Evolutionary conservation across 2,888 invertebrate genomes (phyloP), one percentile per base, ranked within the genome.

Genomic region (Platypus cylindrus): DNA sequence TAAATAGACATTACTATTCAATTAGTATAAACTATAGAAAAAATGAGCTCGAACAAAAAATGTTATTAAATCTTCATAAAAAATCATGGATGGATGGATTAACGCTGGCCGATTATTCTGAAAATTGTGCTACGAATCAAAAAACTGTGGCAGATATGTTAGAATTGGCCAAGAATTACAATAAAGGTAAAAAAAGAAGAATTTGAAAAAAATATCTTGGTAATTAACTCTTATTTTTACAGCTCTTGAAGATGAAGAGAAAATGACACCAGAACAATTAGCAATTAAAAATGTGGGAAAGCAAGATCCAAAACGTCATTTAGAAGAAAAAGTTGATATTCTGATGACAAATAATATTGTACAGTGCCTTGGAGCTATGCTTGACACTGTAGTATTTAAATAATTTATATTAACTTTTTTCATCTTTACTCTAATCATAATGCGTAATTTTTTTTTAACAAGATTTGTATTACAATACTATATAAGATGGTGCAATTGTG

Each of bases 271-370:
- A 1, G 95, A 97, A 63, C 97, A 98, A 61, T 66, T 98, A 63
- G 98, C 95, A 13, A 97, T 98, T 55, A 98, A 98, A 64, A 98
- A 98, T 67, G 97, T 99, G 40, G 98, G 98, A 34, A 98, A 89
- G 64, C 86, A 93, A 64, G 98, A 98, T 62, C 98, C 98, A 14
- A 99, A 99, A 66, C 77, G 98, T 49, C 98, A 99, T 76, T 71
- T 98, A 60, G 95, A 97, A 64, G 98, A 99, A 60, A 93, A 95
- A 66, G 95, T 95, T 13, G 93, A 94, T 62, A 78, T 85, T 40
- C 70, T 97, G 34, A 94, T 97, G 94, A 83, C 91, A 34, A 84
- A 87, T 49, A 97, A 97, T 64, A 95, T 97, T 62, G 91, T 94
- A 36, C 97, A 97, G 67, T 90, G 89, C 66, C 73, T 97, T 57